These are phyloP conservation scores for Carassius carassius DNA, from an alignment of 2,113 vertebrate species.

Conservation along the genomic window DNA sequence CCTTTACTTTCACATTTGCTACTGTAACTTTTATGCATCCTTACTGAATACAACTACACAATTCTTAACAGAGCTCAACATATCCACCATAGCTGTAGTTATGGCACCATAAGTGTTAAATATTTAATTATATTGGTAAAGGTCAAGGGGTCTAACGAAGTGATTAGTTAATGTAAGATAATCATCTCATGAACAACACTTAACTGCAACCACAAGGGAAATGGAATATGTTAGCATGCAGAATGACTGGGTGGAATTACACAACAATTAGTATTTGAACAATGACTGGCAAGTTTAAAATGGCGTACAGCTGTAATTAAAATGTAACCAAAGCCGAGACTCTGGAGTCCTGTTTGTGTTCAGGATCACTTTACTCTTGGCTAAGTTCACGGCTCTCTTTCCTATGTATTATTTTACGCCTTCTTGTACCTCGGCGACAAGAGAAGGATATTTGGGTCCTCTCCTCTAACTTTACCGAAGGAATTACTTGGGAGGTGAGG, in stretches of 20 bases:
- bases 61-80: not conserved
- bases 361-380: constrained; percentile 3
- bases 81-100: not conserved
- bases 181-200: constrained; percentile 45
- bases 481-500: constrained; percentile 17
- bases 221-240: constrained; percentile 52
- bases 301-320: constrained; percentile 51
- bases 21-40: not conserved
- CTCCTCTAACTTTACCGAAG: constrained; percentile 2
- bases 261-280: constrained; percentile 45
- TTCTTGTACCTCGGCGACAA: constrained; percentile 13
- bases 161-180: constrained; percentile 29
- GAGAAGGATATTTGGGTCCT: constrained; percentile 8
- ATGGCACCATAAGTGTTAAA: constrained; percentile 2
- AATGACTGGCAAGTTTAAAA: constrained; percentile 36
- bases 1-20: not conserved
- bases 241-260: constrained; percentile 45
- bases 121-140: constrained; percentile 46
- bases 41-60: not conserved
- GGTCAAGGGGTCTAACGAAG: constrained; percentile 48
- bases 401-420: constrained; percentile 25
- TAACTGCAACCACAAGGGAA: constrained; percentile 42
- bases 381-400: not conserved
- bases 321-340: constrained; percentile 32
- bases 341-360: constrained; percentile 32